phyloP scores from a whole-genome alignment of 2,113 vertebrate genomes.

The Neotragus pygmaeus region DNA sequence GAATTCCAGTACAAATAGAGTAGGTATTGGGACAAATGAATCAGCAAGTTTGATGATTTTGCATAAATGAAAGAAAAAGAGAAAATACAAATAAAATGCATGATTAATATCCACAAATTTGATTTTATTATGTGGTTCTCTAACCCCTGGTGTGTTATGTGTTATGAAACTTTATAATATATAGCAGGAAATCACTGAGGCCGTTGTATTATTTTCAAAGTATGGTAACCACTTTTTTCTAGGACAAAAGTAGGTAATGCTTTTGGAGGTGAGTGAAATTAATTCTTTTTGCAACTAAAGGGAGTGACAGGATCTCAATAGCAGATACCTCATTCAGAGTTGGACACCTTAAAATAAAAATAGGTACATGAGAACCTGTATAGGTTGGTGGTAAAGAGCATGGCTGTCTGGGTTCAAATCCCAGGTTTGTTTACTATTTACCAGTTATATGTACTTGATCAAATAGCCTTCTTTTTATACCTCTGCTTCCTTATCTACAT shows the following conservation, averaged over 20 bases:
- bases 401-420: neutral
- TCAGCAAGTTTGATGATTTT: neutral
- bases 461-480: neutral
- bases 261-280: neutral
- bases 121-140: neutral
- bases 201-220: neutral
- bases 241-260: neutral
- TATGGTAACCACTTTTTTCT: neutral
- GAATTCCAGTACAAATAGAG: neutral
- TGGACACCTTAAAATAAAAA: neutral
- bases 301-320: neutral
- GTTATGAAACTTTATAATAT: neutral
- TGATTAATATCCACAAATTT: conserved; percentile 9
- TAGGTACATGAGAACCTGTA: neutral
- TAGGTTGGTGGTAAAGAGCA: neutral
- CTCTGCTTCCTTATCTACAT: neutral
- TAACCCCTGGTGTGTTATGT: neutral
- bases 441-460: neutral
- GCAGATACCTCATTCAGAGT: neutral
- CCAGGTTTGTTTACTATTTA: neutral
- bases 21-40: neutral
- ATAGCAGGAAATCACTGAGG: neutral
- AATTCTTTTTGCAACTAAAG: neutral
- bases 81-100: neutral
- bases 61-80: neutral